phyloP scores from a whole-genome alignment of 1,140 invertebrate species.

The Panagrolaimus sp. region DNA sequence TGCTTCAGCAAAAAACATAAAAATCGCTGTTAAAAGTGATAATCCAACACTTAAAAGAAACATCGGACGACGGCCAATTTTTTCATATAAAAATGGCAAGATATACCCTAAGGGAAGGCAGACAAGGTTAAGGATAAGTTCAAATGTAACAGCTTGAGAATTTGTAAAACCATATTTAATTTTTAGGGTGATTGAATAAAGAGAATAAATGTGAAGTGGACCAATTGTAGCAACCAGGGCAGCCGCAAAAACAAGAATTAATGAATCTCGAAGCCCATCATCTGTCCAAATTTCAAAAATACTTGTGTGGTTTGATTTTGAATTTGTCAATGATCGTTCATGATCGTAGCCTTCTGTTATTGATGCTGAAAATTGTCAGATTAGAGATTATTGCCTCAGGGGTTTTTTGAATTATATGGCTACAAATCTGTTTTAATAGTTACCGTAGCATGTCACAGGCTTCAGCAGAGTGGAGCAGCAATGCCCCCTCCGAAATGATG shows the following conservation, averaged over 20 bases:
- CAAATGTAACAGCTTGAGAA: background rate
- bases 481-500: too few relatives aligned
- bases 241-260: constrained; percentile 13
- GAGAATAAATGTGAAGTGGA: background rate
- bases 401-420: too few relatives aligned
- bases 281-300: background rate
- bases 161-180: background rate
- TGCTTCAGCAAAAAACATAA: background rate
- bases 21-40: background rate
- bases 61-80: background rate
- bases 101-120: background rate
- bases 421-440: too few relatives aligned
- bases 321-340: too few relatives aligned
- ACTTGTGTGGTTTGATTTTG: too few relatives aligned
- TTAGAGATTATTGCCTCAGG: too few relatives aligned
- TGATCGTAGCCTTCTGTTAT: too few relatives aligned
- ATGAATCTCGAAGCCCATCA: background rate
- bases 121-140: background rate
- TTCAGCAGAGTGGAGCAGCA: too few relatives aligned
- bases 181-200: background rate
- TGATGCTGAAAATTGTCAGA: too few relatives aligned
- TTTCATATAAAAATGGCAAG: constrained; percentile 6
- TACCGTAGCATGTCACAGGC: too few relatives aligned
- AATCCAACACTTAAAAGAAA: background rate
- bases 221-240: constrained; percentile 10